phyloP scores from a whole-genome alignment of 2,888 invertebrate genomes.

The Heliconius erato region DNA sequence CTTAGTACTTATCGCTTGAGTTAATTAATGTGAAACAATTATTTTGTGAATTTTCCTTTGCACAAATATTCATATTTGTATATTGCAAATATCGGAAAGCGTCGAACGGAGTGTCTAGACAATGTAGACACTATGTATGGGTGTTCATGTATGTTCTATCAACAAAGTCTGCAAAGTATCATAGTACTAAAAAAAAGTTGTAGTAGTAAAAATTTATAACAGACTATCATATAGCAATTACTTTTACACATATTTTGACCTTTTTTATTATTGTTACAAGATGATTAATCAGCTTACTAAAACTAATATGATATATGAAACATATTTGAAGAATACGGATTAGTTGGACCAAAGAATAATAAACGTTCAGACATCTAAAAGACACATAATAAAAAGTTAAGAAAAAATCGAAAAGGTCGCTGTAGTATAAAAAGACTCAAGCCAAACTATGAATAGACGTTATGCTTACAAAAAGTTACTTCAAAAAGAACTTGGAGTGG shows the following conservation, averaged over 20 bases:
- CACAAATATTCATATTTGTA: not conserved
- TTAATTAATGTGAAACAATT: slow-evolving; percentile 1
- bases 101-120: too few species aligned
- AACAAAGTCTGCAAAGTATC: too few species aligned
- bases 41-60: not conserved
- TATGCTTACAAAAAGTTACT: slow-evolving; percentile 20
- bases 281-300: too few species aligned
- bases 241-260: too few species aligned
- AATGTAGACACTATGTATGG: too few species aligned
- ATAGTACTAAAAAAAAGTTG: too few species aligned
- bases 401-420: slow-evolving; percentile 18
- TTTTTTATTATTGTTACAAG: too few species aligned
- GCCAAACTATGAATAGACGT: slow-evolving; percentile 27
- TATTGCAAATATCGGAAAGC: too few species aligned
- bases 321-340: slow-evolving; percentile 10
- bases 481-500: slow-evolving; percentile 23
- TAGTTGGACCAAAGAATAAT: not conserved
- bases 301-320: not conserved
- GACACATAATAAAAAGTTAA: slow-evolving; percentile 19
- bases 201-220: too few species aligned
- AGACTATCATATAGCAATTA: too few species aligned
- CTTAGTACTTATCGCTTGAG: not conserved
- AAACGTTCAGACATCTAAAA: slow-evolving; percentile 3
- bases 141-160: too few species aligned
- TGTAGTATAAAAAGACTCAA: slow-evolving; percentile 14